Conservation (phyloP, 2,113 vertebrate genomes). For the Onychostruthus taczanowskii region DNA sequence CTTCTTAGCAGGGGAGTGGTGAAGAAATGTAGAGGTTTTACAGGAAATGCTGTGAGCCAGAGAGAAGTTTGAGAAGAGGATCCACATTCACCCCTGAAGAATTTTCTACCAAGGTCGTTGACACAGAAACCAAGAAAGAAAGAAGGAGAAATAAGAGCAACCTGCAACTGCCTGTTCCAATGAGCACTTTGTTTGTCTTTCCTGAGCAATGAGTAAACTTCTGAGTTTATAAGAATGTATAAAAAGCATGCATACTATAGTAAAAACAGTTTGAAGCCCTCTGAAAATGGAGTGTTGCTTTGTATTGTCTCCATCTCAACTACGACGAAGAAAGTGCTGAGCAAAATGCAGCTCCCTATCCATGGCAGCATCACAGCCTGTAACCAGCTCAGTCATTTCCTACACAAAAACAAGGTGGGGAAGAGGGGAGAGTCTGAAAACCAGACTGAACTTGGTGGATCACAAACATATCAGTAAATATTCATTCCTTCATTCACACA, state of each 20-base stretch:
- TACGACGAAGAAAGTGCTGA: rapidly evolving
- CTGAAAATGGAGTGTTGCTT: not conserved
- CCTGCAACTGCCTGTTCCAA: not conserved
- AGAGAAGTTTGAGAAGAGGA: not conserved
- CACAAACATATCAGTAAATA: not conserved
- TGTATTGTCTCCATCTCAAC: rapidly evolving
- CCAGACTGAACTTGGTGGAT: not conserved
- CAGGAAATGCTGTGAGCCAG: not conserved
- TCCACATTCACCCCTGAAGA: not conserved
- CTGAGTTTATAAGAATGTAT: not conserved
- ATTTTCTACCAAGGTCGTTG: too few species aligned
- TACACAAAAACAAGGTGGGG: not conserved
- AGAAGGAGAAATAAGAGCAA: not conserved
- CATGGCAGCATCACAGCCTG: not conserved
- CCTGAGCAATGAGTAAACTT: not conserved
- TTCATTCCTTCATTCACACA: not conserved
- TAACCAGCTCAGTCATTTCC: rapidly evolving
- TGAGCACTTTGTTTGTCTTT: not conserved
- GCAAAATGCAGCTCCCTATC: not conserved
- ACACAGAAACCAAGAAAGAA: too few species aligned
- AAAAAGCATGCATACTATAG: not conserved
- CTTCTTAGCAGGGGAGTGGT: not conserved
- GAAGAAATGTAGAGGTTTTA: not conserved
- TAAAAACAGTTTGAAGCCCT: not conserved
- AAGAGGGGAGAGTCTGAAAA: not conserved